phyloP scores from a whole-genome alignment of 2,888 invertebrate genomes.

The Tortricodes alternella region DNA sequence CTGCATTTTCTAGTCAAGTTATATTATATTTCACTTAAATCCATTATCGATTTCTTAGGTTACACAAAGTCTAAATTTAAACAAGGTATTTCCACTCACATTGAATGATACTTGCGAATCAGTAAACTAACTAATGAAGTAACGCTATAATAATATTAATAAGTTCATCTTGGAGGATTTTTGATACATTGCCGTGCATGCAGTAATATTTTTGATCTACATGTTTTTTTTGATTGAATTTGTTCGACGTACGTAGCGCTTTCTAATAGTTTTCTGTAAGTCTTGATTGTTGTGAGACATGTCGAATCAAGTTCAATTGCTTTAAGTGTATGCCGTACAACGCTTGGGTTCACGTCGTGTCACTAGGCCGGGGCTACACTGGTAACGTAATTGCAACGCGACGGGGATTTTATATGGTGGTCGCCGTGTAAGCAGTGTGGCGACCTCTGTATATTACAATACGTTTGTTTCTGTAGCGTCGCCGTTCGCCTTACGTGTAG shows the following conservation, averaged over 20 bases:
- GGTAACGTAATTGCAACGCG: too few species aligned
- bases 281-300: constrained; percentile 22
- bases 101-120: constrained; percentile 37
- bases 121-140: constrained; percentile 38
- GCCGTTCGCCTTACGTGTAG: too few species aligned
- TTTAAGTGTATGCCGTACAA: constrained; percentile 74
- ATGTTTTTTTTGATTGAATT: constrained; percentile 64
- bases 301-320: constrained; percentile 61
- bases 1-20: background rate
- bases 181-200: constrained; percentile 76
- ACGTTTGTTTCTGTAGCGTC: too few species aligned
- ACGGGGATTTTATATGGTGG: too few species aligned
- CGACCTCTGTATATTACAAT: too few species aligned
- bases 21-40: constrained; percentile 5
- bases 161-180: constrained; percentile 67
- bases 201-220: constrained; percentile 66
- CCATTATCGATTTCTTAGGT: constrained; percentile 16
- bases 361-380: too few species aligned
- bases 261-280: constrained; percentile 20
- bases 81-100: constrained; percentile 36
- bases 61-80: constrained; percentile 20
- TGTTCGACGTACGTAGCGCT: constrained; percentile 46
- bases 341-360: constrained; percentile 66
- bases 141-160: constrained; percentile 38
- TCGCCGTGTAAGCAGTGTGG: too few species aligned